Evolutionary conservation across 2,113 vertebrate genomes (phyloP).

Genomic region (Tauraco erythrolophus): DNA sequence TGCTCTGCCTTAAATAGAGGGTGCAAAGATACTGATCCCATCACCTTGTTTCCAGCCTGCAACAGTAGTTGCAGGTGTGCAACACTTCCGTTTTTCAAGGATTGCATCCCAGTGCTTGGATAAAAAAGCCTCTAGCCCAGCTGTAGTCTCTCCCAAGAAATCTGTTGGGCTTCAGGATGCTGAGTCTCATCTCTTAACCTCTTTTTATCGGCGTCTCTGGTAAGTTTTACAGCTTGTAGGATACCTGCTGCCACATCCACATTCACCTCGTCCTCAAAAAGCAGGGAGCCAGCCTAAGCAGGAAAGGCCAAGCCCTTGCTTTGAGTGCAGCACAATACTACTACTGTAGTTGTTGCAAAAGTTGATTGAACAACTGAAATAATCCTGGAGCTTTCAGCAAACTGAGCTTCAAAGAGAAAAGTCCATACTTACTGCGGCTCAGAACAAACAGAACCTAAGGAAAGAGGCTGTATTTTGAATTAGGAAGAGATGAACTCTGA

Average conservation of each 20-base stretch:
- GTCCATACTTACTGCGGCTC: not conserved
- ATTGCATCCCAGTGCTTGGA: fast-evolving
- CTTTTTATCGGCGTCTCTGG: not conserved
- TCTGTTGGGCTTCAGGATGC: not conserved
- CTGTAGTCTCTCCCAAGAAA: not conserved
- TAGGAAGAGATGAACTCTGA: not conserved
- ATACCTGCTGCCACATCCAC: not conserved
- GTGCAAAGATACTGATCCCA: not conserved
- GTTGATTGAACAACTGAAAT: not conserved
- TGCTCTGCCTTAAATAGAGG: not conserved
- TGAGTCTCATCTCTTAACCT: not conserved
- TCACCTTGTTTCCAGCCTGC: not conserved
- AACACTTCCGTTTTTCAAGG: not conserved
- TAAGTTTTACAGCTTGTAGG: not conserved
- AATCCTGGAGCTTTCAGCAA: not conserved
- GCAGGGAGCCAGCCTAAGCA: not conserved
- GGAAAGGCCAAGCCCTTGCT: not conserved
- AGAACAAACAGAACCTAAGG: not conserved
- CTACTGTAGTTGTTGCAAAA: not conserved
- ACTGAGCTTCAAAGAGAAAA: not conserved
- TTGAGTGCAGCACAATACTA: not conserved
- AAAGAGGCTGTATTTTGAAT: not conserved
- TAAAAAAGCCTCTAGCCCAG: not conserved
- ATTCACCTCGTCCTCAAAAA: not conserved
- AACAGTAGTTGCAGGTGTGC: not conserved